These are phyloP conservation scores for Apamea epomidion DNA, from an alignment of 2,888 invertebrate genomes.

Conservation along the genomic window DNA sequence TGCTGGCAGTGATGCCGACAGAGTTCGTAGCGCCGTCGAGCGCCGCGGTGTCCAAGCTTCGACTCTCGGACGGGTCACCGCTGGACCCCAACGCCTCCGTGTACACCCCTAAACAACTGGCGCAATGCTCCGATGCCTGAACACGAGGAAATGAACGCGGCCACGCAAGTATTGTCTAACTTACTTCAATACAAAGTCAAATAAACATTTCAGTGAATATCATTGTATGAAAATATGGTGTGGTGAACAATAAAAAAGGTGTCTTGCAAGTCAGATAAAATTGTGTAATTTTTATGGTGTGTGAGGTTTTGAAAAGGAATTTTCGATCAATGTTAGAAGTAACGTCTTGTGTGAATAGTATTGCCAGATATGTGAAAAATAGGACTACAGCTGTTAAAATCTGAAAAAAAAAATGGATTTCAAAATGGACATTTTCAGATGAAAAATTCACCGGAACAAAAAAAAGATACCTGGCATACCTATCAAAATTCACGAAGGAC, in stretches of 20 bases:
- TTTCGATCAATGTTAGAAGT: conserved; percentile 33
- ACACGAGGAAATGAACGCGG: conserved; percentile 33
- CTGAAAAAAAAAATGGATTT: conserved; percentile 16
- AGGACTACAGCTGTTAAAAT: conserved; percentile 31
- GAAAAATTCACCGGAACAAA: neutral
- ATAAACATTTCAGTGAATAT: conserved; percentile 30
- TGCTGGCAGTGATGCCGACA: conserved; percentile 97
- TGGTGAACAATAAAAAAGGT: conserved; percentile 46
- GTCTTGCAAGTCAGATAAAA: conserved; percentile 37
- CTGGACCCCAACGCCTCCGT: conserved; percentile 98
- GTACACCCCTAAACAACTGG: conserved; percentile 95
- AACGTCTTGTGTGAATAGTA: conserved; percentile 40
- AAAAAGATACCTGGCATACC: conserved; percentile 12
- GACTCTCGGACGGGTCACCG: conserved; percentile 79
- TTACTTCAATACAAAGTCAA: conserved; percentile 34
- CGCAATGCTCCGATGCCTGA: conserved; percentile 82
- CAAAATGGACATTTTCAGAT: conserved; percentile 26
- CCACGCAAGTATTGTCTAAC: conserved; percentile 49
- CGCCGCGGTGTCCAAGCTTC: conserved; percentile 76
- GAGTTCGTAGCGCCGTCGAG: conserved; percentile 83
- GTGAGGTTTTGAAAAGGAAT: conserved; percentile 39
- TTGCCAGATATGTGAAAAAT: conserved; percentile 45
- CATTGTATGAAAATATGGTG: conserved; percentile 48
- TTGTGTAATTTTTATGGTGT: conserved; percentile 48
- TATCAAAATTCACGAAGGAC: conserved; percentile 20